Base-by-base conservation (phyloP, 2,888 invertebrate genomes). In the Onchidella celtica region DNA sequence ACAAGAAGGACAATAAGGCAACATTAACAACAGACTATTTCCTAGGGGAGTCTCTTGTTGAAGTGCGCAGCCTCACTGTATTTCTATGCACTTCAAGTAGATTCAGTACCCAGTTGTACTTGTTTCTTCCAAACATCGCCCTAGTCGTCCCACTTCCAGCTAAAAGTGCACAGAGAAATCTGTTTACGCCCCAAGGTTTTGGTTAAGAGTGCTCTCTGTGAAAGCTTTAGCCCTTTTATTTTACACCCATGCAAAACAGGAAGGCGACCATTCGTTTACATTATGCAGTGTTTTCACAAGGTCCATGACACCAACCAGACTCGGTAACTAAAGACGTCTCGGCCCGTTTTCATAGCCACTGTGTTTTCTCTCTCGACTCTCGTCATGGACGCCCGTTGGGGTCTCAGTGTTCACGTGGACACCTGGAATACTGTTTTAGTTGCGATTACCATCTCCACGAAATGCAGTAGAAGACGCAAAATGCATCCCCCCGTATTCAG, bases 201-300 rank as follows among this genome's bases (percentile, higher is more conserved):
- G 57, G 57, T 34, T 55, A 59, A 34, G 36, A 21, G 1, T 73
- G 34, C 38, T 59, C 36, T 59, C 70, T n/a, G n/a, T n/a, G n/a
- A 29, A 9, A n/a, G 63, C 24, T 27, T 27, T 3, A 14, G 27
- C 27, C 29, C 29, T 63, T 63, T 63, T 14, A 27, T 63, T 63
- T 63, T 27, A 3, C 9, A 14, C 14, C 2, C 29, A 27, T 63
- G 63, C 29, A 27, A 27, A 36, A n/a, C 34, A 21, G 21, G 40
- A 61, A 34, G 24, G 73, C 32, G 38, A n/a, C 34, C 1, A 3
- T 27, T 59, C 29, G 57, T 34, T 59, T 57, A 72, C 57, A 57
- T 11, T 47, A 72, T 34, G n/a, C 59, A 59, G 24, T 73, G 27
- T 73, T 73, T 73, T 21, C 24, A 61, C 73, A 73, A 73, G 73